Conservation (phyloP, 2,797 vertebrate genomes). For the Emydoidea blandingii region DNA sequence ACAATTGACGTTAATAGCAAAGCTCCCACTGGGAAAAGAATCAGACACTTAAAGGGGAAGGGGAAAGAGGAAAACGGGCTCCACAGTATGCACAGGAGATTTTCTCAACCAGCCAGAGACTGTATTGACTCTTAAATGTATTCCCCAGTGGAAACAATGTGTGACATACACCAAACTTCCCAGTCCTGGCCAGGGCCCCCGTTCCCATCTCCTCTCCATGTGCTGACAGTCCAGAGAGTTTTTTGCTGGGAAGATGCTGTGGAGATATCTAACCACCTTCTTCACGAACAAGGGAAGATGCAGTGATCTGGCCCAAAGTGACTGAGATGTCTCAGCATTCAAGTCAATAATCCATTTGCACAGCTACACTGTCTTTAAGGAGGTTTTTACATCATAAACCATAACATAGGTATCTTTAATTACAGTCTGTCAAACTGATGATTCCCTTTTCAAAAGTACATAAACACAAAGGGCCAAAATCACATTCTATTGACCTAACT, state of each 20-base stretch:
- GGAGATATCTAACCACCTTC: background rate
- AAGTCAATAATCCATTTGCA: background rate
- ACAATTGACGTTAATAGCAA: background rate
- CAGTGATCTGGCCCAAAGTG: background rate
- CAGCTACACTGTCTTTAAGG: background rate
- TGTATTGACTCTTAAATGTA: background rate
- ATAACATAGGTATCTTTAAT: background rate
- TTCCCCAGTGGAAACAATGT: background rate
- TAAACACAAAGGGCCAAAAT: background rate
- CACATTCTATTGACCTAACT: background rate
- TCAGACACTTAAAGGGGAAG: background rate
- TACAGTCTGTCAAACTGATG: background rate
- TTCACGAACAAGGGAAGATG: background rate
- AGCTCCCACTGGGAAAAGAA: background rate
- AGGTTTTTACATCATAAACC: background rate
- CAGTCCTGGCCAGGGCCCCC: background rate
- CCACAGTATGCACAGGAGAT: background rate
- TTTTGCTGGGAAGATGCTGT: background rate
- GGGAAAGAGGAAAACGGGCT: background rate
- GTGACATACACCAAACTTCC: rapidly evolving
- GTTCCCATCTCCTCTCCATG: background rate
- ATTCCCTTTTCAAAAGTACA: background rate
- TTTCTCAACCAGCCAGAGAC: background rate
- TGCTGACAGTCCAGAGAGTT: background rate
- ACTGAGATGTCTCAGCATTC: background rate